A percentile compares a stretch with the other conserved stretches of the same genome.
Evolutionary conservation across 92 coral and sea anemone species (phyloP).

Genomic region (Palythoa heliodiscus): DNA sequence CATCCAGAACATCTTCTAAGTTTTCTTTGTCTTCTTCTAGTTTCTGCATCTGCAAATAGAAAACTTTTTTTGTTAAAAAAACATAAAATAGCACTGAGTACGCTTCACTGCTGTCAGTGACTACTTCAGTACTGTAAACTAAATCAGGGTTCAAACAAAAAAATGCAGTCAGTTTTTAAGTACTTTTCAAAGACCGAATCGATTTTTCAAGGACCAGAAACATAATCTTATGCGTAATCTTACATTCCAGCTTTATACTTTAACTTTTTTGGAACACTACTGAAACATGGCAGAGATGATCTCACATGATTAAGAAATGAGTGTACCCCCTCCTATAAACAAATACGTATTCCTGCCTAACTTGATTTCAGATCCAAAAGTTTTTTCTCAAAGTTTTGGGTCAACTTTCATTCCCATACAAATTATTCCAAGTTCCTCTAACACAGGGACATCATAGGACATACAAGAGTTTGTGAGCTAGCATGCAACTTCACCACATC

Average conservation of each 20-base stretch:
- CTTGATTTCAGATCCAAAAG: background rate
- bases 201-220: no score
- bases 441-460: no score
- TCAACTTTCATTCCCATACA: no score
- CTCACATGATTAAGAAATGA: background rate
- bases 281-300: background rate
- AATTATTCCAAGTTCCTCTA: no score
- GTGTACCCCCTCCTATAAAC: background rate
- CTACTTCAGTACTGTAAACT: background rate
- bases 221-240: no score
- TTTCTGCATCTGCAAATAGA: slow-evolving; percentile 42
- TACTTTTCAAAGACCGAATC: no score
- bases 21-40: slow-evolving; percentile 62
- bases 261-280: no score
- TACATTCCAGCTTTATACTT: background rate
- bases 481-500: no score
- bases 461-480: no score
- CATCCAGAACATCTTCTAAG: slow-evolving; percentile 44
- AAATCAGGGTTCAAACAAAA: background rate
- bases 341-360: background rate
- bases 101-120: background rate
- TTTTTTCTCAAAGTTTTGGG: background rate
- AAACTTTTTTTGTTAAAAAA: background rate
- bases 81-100: no score
- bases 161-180: no score